A percentile compares a stretch with the other conserved stretches of the same genome.
phyloP scores from a whole-genome alignment of 1,140 invertebrate species.

The Prorops nasuta region DNA sequence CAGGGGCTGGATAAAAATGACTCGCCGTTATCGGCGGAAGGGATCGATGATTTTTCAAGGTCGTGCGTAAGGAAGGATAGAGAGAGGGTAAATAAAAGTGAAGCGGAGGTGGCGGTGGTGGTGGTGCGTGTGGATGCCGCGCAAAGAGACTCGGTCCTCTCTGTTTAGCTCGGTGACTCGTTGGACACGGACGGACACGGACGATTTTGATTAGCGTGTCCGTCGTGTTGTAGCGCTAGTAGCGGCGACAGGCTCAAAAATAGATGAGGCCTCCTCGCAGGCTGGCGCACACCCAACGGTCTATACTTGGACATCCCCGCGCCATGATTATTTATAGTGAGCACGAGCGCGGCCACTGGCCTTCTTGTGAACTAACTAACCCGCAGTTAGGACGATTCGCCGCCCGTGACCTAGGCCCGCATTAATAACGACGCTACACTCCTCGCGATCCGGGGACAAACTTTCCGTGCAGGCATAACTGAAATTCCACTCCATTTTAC shows the following conservation, averaged over 20 bases:
- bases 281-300: constrained; percentile 65
- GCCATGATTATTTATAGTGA: constrained; percentile 61
- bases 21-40: constrained; percentile 14
- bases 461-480: no score
- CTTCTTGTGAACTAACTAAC: constrained; percentile 57
- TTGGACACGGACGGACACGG: constrained; percentile 15
- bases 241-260: constrained; percentile 54
- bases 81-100: background rate
- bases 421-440: constrained; percentile 44
- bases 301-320: constrained; percentile 72
- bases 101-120: background rate
- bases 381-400: constrained; percentile 41
- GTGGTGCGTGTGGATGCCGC: no score
- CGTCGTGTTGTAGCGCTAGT: no score
- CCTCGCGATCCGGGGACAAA: background rate
- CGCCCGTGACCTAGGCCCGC: constrained; percentile 60
- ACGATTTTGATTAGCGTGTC: constrained; percentile 38
- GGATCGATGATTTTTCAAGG: constrained; percentile 21
- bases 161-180: background rate
- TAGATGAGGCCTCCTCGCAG: constrained; percentile 52
- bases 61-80: constrained; percentile 3
- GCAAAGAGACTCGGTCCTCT: background rate
- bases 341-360: constrained; percentile 58
- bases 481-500: background rate
- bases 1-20: no score